Base-by-base conservation (phyloP, 2,888 invertebrate species). In the Thelaira solivaga region DNA sequence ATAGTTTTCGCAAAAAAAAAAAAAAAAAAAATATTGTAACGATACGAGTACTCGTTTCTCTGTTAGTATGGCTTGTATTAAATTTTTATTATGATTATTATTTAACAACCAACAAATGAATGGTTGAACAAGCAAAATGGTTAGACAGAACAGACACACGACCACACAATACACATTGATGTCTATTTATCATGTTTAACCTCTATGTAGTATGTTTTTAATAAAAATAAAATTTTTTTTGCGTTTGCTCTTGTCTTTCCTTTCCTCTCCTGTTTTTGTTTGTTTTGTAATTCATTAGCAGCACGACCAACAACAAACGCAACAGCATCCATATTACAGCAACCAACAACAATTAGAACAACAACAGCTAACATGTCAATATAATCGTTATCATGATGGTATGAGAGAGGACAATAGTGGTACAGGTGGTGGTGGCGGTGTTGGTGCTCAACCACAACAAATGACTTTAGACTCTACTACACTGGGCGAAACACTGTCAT, bases 401-500 rank as follows among this genome's bases (percentile, higher is more conserved):
- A 10, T 49, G 39, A 62, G 62, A 22, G 62, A 72, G 39, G 69
- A 26, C 16, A 31, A 18, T 26, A 49, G 61, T 55, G 47, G 41
- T 26, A 51, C 36, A 22, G 57, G 34, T 31, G 24, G 75, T 1
- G 43, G 36, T 22, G 62, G 39, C 10, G 22, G 49, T 10, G 29
- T 41, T 7, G 26, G 36, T 16, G 57, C 34, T 11, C 68, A 49
- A 8, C 64, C 64, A 51, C 73, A 71, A 47, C 69, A 55, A 43
- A 64, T 47, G 39, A 64, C 59, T 29, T 53, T 47, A 45, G 64
- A 74, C 41, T 20, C 64, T 16, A 76, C 82, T 61, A n/a, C n/a
- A n/a, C 74, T 83, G 55, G 84, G 85, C 77, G 92, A 92, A 73
- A 91, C 92, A 83, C 91, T 92, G 82, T 93, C 92, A 83, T 92